Base-by-base conservation (phyloP, 2,113 vertebrate species). In the Brachyistius frenatus region DNA sequence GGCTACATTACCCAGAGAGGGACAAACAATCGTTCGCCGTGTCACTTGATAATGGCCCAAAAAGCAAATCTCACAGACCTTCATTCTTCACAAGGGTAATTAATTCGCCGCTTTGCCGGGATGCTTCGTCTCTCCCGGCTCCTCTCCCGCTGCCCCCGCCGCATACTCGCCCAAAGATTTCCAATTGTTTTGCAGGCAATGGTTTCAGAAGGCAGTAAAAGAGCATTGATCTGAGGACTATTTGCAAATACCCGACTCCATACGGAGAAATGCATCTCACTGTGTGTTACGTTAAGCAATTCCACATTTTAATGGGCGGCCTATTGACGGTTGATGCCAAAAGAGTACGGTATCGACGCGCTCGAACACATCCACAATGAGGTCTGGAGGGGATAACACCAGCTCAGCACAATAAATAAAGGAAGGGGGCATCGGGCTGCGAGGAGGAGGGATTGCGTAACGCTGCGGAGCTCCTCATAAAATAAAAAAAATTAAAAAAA, bases 101-200 rank as follows among this genome's bases (percentile, higher is more conserved):
- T 91, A 91, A 92, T 94, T 91, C 56, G 86, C 83, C n/a, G 81
- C 74, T 81, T 83, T 69, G 76, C 72, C 65, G 85, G 79, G 78
- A 85, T 70, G 71, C 81, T 84, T 86, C 56, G 66, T 72, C 78
- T 80, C 85, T 39, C 76, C 73, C 70, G 53, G 68, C 82, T 65
- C 65, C 71, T 67, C 87, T 56, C 68, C 30, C n/a, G 35, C 83
- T 81, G 66, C 81, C 89, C 70, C 78, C 81, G 50, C 89, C 68
- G 23, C 23, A 80, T 80, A 84, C 90, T 84, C 90, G 78, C 83
- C 80, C 88, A 94, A 94, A 93, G 91, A 94, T 94, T 93, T 94
- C 94, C 93, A 92, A 93, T 94, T 88, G 91, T 89, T 86, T 86
- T 83, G 88, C 84, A 92, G 92, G 92, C 86, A 88, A 90, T 91